Percentiles rank a stretch among this genome's conserved stretches.
Conservation (phyloP, 2,113 vertebrate genomes). For the Gambusia affinis region DNA sequence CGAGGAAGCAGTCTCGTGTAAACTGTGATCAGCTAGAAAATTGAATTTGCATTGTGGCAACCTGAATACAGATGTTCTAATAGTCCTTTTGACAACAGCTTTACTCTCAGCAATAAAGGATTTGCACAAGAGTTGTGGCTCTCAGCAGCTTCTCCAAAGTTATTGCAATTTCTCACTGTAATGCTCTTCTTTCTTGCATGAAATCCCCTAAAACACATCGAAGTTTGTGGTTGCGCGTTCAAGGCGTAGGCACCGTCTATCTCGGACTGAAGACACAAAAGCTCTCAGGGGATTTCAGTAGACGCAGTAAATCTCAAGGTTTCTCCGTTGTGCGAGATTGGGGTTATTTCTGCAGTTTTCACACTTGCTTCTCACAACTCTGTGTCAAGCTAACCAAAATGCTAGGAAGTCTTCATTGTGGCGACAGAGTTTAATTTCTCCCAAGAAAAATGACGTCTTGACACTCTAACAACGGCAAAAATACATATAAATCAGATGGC, state of each 20-base stretch:
- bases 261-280: neutral
- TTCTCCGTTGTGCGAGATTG: too few species aligned
- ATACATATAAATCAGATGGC: neutral
- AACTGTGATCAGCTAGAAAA: too few species aligned
- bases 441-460: neutral
- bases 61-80: too few species aligned
- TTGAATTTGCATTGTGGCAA: too few species aligned
- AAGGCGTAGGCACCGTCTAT: neutral
- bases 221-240: neutral
- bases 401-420: neutral
- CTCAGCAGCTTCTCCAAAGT: too few species aligned
- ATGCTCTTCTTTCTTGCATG: neutral
- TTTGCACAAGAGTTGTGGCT: neutral
- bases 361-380: neutral
- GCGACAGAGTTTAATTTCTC: neutral
- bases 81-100: neutral
- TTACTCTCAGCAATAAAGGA: neutral
- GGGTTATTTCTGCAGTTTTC: too few species aligned
- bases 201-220: neutral
- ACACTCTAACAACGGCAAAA: neutral
- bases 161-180: neutral
- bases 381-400: neutral
- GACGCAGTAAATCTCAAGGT: neutral
- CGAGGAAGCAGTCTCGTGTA: too few species aligned
- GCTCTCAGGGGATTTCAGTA: conserved; percentile 19